phyloP scores from a whole-genome alignment of 2,797 vertebrate species.

The Sebastes oblongus region DNA sequence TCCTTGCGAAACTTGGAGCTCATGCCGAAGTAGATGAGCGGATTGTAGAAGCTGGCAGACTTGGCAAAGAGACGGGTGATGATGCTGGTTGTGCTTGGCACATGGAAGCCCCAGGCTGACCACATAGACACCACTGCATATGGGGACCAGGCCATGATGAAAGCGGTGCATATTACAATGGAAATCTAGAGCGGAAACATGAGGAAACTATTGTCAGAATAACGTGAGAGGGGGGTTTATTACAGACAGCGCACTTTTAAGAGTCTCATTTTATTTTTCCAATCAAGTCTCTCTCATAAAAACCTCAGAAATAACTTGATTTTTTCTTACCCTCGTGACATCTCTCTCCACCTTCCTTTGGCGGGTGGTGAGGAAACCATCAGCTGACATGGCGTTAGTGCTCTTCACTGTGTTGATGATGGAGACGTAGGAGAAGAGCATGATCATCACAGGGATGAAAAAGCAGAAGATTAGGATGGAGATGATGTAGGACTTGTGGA shows the following conservation, averaged over 20 bases:
- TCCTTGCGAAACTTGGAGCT: constrained; percentile 89
- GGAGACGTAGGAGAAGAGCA: constrained; percentile 86
- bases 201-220: constrained; percentile 49
- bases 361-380: constrained; percentile 80
- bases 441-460: constrained; percentile 85
- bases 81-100: constrained; percentile 89
- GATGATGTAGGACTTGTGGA: constrained; percentile 89
- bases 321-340: constrained; percentile 80
- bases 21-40: constrained; percentile 91
- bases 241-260: constrained; percentile 1
- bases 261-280: constrained; percentile 6
- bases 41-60: constrained; percentile 91
- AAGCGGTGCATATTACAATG: constrained; percentile 88
- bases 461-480: constrained; percentile 90
- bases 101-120: constrained; percentile 86
- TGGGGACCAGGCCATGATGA: constrained; percentile 91
- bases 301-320: not conserved
- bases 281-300: constrained; percentile 15
- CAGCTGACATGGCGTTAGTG: constrained; percentile 83
- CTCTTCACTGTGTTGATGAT: constrained; percentile 90
- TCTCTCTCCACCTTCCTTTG: constrained; percentile 87
- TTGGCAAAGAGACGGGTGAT: constrained; percentile 89
- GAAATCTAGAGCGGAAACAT: constrained; percentile 81
- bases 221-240: constrained; percentile 22
- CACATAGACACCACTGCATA: constrained; percentile 94